Evolutionary conservation across 2,113 vertebrate genomes (phyloP).

Genomic region (Atherinomorus stipes): DNA sequence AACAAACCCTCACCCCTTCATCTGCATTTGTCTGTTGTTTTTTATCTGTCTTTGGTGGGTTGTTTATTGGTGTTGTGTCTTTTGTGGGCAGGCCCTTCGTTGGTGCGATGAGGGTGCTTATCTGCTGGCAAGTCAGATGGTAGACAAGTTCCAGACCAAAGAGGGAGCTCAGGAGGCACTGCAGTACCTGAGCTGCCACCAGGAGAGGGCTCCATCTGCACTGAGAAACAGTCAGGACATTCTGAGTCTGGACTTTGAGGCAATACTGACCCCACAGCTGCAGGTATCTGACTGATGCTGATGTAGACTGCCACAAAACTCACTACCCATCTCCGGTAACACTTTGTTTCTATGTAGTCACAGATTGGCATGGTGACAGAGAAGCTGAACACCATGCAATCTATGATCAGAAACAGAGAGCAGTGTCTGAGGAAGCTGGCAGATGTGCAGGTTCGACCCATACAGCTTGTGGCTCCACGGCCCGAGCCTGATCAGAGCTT

Average conservation of each 20-base stretch:
- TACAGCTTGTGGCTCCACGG: conserved; percentile 88
- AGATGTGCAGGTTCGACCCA: conserved; percentile 84
- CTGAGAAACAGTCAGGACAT: conserved; percentile 83
- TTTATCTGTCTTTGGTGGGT: neutral
- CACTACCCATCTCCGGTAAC: neutral
- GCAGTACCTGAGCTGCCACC: conserved; percentile 87
- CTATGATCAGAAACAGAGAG: conserved; percentile 90
- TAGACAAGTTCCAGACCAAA: conserved; percentile 91
- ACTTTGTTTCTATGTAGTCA: conserved; percentile 71
- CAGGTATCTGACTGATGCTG: conserved; percentile 81
- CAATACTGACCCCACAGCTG: conserved; percentile 87
- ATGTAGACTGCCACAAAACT: neutral
- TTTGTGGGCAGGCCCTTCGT: conserved; percentile 83
- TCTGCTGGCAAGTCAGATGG: conserved; percentile 92
- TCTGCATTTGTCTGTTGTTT: too few species aligned
- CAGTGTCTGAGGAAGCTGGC: conserved; percentile 86
- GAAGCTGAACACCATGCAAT: conserved; percentile 88
- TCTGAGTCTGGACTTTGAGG: conserved; percentile 88
- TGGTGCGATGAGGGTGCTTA: conserved; percentile 95
- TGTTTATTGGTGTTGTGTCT: neutral
- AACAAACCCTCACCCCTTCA: too few species aligned
- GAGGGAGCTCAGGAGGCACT: conserved; percentile 92
- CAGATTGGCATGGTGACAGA: conserved; percentile 87
- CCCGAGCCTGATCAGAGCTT: conserved; percentile 84
- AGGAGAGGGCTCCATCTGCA: conserved; percentile 85